Conservation (phyloP, 2,888 invertebrate genomes). For the Pristionchus fissidentatus region DNA sequence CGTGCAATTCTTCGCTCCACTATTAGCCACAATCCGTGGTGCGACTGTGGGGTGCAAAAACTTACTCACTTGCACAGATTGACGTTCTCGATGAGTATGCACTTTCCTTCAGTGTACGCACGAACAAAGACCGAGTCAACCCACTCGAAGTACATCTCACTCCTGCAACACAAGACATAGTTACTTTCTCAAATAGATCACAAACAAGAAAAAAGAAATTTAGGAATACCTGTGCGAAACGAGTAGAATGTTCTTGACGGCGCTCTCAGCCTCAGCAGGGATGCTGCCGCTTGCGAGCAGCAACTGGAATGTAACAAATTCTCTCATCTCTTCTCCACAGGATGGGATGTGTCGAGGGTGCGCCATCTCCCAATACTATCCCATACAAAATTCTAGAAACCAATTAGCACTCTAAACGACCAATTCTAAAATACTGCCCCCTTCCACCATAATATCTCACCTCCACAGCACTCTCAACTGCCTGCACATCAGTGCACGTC, state of each 20-base stretch:
- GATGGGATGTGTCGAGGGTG: too few relatives aligned
- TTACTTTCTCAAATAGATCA: neutral
- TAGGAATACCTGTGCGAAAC: neutral
- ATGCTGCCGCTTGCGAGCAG: neutral
- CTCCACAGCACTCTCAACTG: conserved; percentile 33
- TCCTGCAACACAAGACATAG: neutral
- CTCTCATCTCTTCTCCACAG: neutral
- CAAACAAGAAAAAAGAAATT: neutral
- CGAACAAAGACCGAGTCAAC: conserved; percentile 78
- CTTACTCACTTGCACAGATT: conserved; percentile 73
- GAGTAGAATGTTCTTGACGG: neutral
- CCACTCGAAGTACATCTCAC: conserved; percentile 78
- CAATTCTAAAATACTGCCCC: neutral
- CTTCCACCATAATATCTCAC: neutral
- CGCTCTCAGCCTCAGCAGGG: neutral
- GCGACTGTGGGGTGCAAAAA: neutral
- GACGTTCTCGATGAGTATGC: conserved; percentile 78
- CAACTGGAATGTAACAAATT: neutral
- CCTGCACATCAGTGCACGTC: neutral
- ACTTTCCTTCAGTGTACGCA: conserved; percentile 77
- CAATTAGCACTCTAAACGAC: neutral
- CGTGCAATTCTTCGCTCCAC: neutral
- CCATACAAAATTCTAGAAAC: neutral
- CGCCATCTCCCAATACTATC: neutral
- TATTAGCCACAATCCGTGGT: neutral